These are phyloP conservation scores for Tineola bisselliella DNA, from an alignment of 2,888 invertebrate species.

Conservation along the genomic window DNA sequence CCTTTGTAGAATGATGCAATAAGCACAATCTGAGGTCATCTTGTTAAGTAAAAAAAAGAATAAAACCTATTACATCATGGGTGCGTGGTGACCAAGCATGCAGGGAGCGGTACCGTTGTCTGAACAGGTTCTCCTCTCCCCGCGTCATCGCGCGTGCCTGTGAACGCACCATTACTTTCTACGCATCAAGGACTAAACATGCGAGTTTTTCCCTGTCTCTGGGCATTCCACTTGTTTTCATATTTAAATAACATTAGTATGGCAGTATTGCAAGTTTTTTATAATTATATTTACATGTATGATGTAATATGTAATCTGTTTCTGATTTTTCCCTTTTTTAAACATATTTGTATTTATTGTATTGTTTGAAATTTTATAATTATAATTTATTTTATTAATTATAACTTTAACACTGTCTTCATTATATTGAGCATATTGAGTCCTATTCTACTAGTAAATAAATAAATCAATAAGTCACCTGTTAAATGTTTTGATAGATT, in stretches of 20 bases:
- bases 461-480: too few relatives aligned
- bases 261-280: too few relatives aligned
- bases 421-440: too few relatives aligned
- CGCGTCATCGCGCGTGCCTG: slow-evolving; percentile 30
- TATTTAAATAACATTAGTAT: neutral
- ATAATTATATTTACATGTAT: too few relatives aligned
- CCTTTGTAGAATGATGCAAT: neutral
- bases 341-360: too few relatives aligned
- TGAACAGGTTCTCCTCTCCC: slow-evolving; percentile 52
- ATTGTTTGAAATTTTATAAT: too few relatives aligned
- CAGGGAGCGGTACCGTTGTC: slow-evolving; percentile 54
- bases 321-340: too few relatives aligned
- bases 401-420: too few relatives aligned
- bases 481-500: too few relatives aligned
- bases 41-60: slow-evolving; percentile 20
- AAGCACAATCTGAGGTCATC: slow-evolving; percentile 1
- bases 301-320: too few relatives aligned
- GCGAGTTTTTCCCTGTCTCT: slow-evolving; percentile 1
- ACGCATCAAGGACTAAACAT: slow-evolving; percentile 48
- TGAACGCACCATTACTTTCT: slow-evolving; percentile 61
- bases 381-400: too few relatives aligned
- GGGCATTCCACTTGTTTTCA: neutral
- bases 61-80: slow-evolving; percentile 63
- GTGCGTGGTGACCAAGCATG: slow-evolving; percentile 49
- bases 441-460: too few relatives aligned